Base-by-base conservation (phyloP, 2,797 vertebrate genomes). In the Xenopus petersii region DNA sequence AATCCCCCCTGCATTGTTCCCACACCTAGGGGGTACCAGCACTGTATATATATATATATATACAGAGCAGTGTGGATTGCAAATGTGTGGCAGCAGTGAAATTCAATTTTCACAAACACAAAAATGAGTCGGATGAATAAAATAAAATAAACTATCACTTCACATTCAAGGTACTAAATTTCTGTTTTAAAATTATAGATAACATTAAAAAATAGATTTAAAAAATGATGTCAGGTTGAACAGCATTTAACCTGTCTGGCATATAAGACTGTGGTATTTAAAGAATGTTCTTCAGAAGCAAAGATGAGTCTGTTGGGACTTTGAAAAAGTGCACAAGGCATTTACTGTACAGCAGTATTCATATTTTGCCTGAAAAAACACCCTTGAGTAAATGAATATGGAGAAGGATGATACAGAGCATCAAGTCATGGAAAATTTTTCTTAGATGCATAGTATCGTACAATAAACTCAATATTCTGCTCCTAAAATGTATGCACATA, bases 171-270 rank as follows among this genome's bases (percentile, higher is more conserved):
- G 36, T 42, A 42, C 36, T 9, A 42, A 6, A 4, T 42, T 42
- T 42, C 36, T 42, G 5, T 42, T 42, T 42, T 42, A 9, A 42
- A 42, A 42, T 42, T 6, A 36, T 36, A 42, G 36, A 6, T 42
- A 42, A 9, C 36, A 42, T 42, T 42, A 42, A 42, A 42, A 42
- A 51, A 51, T 12, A 51, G 15, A 51, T 12, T 21, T 12, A 51
- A 51, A 51, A 30, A 30, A 30, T 30, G 0, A 56, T 15, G 8
- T 56, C 16, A 12, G 17, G 36, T 61, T 61, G 5, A 61, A 61
- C 21, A 61, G 21, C 9, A 30, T 61, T 61, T 61, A 61, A 61
- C 59, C 59, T 61, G 59, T 61, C 24, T 61, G 59, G 59, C 59
- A 5, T 60, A 10, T n/a, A 11, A 60, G 2, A 2, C n/a, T 60